Conservation (phyloP, 2,113 vertebrate species). For the Leuciscus idus region DNA sequence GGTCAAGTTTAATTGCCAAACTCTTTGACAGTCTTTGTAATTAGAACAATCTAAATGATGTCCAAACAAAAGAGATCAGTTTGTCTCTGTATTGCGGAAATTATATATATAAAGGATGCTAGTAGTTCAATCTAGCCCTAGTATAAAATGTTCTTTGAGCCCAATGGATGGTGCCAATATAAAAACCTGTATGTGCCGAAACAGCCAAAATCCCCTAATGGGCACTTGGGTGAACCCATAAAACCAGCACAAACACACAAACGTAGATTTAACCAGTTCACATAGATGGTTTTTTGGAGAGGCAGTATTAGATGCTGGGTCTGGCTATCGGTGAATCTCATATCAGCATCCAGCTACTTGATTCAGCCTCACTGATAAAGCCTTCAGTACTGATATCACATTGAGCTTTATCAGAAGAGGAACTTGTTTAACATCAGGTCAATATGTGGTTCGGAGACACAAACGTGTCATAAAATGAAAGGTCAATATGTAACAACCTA, state of each 20-base stretch:
- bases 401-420: conserved; percentile 1
- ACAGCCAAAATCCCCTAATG: conserved; percentile 61
- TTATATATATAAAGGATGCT: conserved; percentile 12
- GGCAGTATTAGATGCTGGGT: conserved; percentile 41
- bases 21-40: conserved; percentile 12
- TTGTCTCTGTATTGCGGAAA: background rate
- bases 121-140: background rate
- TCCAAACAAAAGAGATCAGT: background rate
- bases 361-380: conserved; percentile 49
- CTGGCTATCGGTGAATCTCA: conserved; percentile 16
- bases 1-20: background rate
- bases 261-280: background rate
- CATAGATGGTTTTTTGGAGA: background rate
- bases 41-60: background rate
- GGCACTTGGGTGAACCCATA: background rate
- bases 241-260: conserved; percentile 26
- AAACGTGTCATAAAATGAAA: conserved; percentile 2
- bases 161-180: conserved; percentile 52
- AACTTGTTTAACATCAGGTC: background rate
- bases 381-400: background rate
- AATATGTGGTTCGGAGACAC: conserved; percentile 9
- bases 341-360: background rate
- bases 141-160: background rate
- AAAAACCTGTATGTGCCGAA: conserved; percentile 48
- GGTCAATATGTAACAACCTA: background rate